Evolutionary conservation across 1,140 invertebrate species (phyloP), one percentile per base, ranked within the genome.

Genomic region (Gryllus bimaculatus): DNA sequence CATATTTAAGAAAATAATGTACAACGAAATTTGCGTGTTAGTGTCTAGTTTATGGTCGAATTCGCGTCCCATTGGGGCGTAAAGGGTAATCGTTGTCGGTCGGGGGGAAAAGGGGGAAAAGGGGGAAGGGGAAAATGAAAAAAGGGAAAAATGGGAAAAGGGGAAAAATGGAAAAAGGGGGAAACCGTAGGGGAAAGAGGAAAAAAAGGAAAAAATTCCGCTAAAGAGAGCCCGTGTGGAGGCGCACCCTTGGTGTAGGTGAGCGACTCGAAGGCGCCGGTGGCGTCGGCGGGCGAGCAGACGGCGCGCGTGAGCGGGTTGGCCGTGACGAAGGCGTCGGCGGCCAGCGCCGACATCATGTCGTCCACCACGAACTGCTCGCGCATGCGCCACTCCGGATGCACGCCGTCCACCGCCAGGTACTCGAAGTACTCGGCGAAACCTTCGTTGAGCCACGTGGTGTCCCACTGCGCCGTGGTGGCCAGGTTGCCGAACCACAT

Each of bases 191-290:
- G n/a, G n/a, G n/a, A n/a, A n/a, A n/a, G n/a, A n/a, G n/a, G n/a
- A n/a, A n/a, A n/a, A n/a, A n/a, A n/a, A n/a, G n/a, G n/a, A n/a
- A n/a, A n/a, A n/a, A n/a, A n/a, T n/a, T n/a, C n/a, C n/a, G n/a
- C n/a, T n/a, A n/a, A n/a, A n/a, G n/a, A n/a, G n/a, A n/a, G n/a
- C n/a, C n/a, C n/a, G n/a, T n/a, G n/a, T n/a, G n/a, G n/a, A n/a
- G n/a, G n/a, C n/a, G n/a, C 84, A 90, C 89, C 87, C 86, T 95
- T 95, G 18, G 86, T 85, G 81, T 95, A 95, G 15, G 91, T 93
- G 54, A 93, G 93, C 1, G 84, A 84, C 83, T 92, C 91, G 84
- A 93, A 94, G 66, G 91, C 89, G 76, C 86, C 85, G 18, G 84
- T 85, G 48, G 94, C 90, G 84, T 92, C 88, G 21, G 85, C 83